These are phyloP conservation scores for Lepeophtheirus salmonis DNA, from an alignment of 1,140 invertebrate genomes.

Conservation along the genomic window DNA sequence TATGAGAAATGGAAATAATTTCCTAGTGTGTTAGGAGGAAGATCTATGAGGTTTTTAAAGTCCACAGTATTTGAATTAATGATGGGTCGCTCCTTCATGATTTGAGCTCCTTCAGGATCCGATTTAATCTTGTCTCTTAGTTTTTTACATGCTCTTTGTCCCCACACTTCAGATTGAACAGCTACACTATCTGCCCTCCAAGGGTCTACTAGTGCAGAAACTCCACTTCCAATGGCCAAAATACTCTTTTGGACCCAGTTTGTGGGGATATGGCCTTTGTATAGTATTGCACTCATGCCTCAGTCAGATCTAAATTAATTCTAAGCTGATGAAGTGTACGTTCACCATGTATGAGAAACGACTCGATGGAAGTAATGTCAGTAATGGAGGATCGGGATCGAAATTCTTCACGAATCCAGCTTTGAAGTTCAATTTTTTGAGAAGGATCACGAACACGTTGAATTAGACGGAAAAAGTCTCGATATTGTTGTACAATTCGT, in stretches of 20 bases:
- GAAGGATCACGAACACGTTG: slow-evolving; percentile 40
- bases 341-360: background rate
- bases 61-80: slow-evolving; percentile 68
- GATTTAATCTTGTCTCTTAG: slow-evolving; percentile 41
- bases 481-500: slow-evolving; percentile 52
- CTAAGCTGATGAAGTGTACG: background rate
- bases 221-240: slow-evolving; percentile 49
- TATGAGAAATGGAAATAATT: background rate
- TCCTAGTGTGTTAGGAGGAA: slow-evolving; percentile 15
- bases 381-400: slow-evolving; percentile 23
- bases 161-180: slow-evolving; percentile 73
- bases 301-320: background rate
- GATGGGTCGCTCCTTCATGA: slow-evolving; percentile 46
- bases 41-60: slow-evolving; percentile 21
- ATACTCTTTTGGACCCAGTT: slow-evolving; percentile 49
- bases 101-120: slow-evolving; percentile 30
- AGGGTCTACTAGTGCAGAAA: slow-evolving; percentile 25
- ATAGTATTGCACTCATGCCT: background rate
- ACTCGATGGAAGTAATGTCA: background rate
- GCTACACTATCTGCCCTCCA: slow-evolving; percentile 65
- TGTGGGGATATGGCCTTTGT: slow-evolving; percentile 42
- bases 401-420: slow-evolving; percentile 51
- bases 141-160: slow-evolving; percentile 42
- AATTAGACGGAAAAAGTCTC: slow-evolving; percentile 44
- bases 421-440: slow-evolving; percentile 39